phyloP scores from a whole-genome alignment of 1,140 invertebrate species.

The Ceratina calcarata region DNA sequence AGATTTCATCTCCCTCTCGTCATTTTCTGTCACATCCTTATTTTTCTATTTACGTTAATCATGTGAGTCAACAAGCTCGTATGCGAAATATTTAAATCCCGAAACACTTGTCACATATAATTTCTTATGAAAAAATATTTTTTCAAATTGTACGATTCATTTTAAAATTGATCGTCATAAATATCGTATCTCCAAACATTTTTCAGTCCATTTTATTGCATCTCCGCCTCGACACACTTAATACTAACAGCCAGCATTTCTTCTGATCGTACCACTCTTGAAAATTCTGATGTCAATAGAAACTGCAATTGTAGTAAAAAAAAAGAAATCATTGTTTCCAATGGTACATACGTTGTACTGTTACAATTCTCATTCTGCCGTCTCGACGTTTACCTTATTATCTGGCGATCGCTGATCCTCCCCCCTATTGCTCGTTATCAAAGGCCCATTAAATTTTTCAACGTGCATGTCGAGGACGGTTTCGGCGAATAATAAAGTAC shows the following conservation, averaged over 20 bases:
- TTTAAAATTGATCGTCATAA: too few species aligned
- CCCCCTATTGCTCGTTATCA: slow-evolving; percentile 37
- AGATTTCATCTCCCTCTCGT: background rate
- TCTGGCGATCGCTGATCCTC: slow-evolving; percentile 20
- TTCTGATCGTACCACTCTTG: background rate
- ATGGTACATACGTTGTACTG: background rate
- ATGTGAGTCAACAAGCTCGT: too few species aligned
- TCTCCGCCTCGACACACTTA: too few species aligned
- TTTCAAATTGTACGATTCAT: too few species aligned
- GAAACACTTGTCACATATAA: too few species aligned
- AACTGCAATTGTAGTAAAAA: background rate
- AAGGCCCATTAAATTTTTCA: slow-evolving; percentile 37
- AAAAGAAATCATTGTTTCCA: slow-evolving; percentile 19
- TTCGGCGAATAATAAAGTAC: slow-evolving; percentile 43
- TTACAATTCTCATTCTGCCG: slow-evolving; percentile 12
- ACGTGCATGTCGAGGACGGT: slow-evolving; percentile 15
- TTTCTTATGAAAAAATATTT: too few species aligned
- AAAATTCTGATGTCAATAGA: background rate
- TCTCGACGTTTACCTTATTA: slow-evolving; percentile 42
- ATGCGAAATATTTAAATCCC: too few species aligned
- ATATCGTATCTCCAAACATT: too few species aligned
- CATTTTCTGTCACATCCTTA: background rate
- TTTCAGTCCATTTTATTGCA: too few species aligned
- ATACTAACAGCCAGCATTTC: background rate
- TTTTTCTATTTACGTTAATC: too few species aligned